phyloP scores from a whole-genome alignment of 2,888 invertebrate genomes.

The Ectemnius lituratus region DNA sequence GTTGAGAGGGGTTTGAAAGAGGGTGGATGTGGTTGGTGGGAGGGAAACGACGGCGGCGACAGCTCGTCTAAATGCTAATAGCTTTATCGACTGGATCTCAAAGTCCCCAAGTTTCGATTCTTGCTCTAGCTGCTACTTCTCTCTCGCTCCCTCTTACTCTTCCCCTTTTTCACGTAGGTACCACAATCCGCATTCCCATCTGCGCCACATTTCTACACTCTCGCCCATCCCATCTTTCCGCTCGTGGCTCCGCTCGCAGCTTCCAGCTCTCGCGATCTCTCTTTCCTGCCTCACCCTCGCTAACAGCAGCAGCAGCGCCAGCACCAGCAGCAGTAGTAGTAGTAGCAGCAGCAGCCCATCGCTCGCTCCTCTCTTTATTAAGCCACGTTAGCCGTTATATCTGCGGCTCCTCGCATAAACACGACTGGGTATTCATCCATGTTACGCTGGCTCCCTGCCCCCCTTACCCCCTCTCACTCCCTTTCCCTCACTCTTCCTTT shows the following conservation, averaged over 20 bases:
- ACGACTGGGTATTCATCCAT: conserved; percentile 22
- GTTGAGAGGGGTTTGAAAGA: conserved; percentile 34
- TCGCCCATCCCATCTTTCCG: conserved; percentile 20
- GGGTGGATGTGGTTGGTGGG: conserved; percentile 19
- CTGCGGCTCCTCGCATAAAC: conserved; percentile 54
- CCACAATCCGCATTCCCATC: conserved; percentile 51
- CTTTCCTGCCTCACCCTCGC: not conserved
- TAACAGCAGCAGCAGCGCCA: not conserved
- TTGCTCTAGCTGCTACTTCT: conserved; percentile 52
- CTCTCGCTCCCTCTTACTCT: too few relatives aligned
- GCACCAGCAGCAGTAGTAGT: too few relatives aligned
- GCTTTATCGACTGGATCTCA: conserved; percentile 76
- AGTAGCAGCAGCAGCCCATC: not conserved
- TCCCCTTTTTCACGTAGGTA: conserved; percentile 1
- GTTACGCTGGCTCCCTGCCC: conserved; percentile 24
- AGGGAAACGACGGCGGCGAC: conserved; percentile 62
- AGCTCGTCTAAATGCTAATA: conserved; percentile 78
- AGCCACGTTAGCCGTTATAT: conserved; percentile 49
- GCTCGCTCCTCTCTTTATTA: conserved; percentile 47
- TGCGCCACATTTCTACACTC: conserved; percentile 41
- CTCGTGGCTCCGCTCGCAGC: not conserved
- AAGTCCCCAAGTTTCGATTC: conserved; percentile 73
- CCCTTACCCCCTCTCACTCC: conserved; percentile 22
- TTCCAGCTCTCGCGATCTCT: conserved; percentile 1
- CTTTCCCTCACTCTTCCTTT: conserved; percentile 19